Conservation (phyloP, 2,113 vertebrate species). For the Athene cunicularia region DNA sequence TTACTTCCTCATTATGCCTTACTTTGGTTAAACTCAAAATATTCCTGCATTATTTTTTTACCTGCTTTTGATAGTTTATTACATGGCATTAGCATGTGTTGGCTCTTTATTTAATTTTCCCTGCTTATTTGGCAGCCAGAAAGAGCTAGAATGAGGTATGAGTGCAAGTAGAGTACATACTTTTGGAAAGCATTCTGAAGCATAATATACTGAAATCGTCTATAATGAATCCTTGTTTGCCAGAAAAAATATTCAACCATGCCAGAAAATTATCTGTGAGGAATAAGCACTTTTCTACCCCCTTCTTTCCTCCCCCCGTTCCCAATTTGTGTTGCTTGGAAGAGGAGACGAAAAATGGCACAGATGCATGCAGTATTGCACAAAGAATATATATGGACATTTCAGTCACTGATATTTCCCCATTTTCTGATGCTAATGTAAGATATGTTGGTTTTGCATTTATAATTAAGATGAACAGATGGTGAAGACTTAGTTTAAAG, state of each 20-base stretch:
- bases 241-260: slow-evolving; percentile 68
- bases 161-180: slow-evolving; percentile 8
- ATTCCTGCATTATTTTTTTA: background rate
- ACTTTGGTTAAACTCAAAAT: slow-evolving; percentile 19
- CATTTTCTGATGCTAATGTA: slow-evolving; percentile 84
- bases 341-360: slow-evolving; percentile 62
- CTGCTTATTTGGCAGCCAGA: slow-evolving; percentile 41
- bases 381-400: slow-evolving; percentile 78
- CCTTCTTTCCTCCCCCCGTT: slow-evolving; percentile 39
- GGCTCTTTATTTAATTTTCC: slow-evolving; percentile 26
- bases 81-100: slow-evolving; percentile 42
- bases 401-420: slow-evolving; percentile 74
- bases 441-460: slow-evolving; percentile 81
- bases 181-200: slow-evolving; percentile 67
- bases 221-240: slow-evolving; percentile 69
- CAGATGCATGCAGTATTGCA: slow-evolving; percentile 75
- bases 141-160: slow-evolving; percentile 22
- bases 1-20: background rate
- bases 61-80: slow-evolving; percentile 20
- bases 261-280: slow-evolving; percentile 67
- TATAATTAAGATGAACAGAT: slow-evolving; percentile 84
- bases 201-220: slow-evolving; percentile 66
- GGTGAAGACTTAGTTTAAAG: slow-evolving; percentile 79
- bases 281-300: slow-evolving; percentile 52
- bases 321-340: slow-evolving; percentile 62